These are phyloP conservation scores for Machimus atricapillus DNA, from an alignment of 2,888 invertebrate species.

Conservation along the genomic window DNA sequence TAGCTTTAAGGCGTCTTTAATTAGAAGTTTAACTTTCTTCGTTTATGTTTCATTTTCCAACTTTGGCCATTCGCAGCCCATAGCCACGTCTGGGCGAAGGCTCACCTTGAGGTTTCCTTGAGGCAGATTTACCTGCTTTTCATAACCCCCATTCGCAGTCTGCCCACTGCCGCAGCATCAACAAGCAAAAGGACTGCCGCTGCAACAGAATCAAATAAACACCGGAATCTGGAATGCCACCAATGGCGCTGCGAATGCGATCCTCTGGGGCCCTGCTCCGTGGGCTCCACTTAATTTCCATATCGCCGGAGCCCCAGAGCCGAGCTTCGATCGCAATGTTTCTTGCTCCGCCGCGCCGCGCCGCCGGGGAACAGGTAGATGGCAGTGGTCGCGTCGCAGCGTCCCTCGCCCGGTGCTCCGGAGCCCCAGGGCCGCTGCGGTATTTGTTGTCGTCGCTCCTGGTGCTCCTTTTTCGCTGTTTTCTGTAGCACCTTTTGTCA, in stretches of 20 bases:
- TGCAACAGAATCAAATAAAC: conserved; percentile 27
- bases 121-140: not conserved
- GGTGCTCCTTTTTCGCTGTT: conserved; percentile 9
- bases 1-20: not conserved
- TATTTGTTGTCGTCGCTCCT: conserved; percentile 16
- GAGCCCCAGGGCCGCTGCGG: not conserved
- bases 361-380: conserved; percentile 5
- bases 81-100: not conserved
- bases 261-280: not conserved
- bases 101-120: not conserved
- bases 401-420: not conserved
- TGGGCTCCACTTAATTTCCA: conserved; percentile 8
- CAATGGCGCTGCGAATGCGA: conserved; percentile 38
- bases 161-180: not conserved
- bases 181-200: not conserved
- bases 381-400: not conserved
- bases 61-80: not conserved
- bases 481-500: conserved; percentile 43
- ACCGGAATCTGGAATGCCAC: conserved; percentile 40
- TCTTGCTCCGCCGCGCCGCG: not conserved
- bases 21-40: not conserved
- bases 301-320: not conserved
- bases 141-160: not conserved
- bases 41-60: not conserved
- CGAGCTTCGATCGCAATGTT: not conserved